Evolutionary conservation across 2,888 invertebrate species (phyloP).

Genomic region (Operophtera brumata): DNA sequence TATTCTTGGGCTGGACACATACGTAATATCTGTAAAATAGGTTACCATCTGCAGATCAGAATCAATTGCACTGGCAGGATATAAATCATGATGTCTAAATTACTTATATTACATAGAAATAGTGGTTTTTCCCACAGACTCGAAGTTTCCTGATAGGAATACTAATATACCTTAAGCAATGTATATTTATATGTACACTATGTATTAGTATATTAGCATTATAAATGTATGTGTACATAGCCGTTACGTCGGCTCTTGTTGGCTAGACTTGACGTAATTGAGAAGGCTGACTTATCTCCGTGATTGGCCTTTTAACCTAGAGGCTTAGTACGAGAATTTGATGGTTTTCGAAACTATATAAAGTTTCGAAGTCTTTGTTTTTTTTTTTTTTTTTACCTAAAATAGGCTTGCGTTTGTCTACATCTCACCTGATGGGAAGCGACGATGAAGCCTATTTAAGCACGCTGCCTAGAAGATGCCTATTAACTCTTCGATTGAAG

Average conservation of each 20-base stretch:
- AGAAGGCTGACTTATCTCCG: constrained; percentile 4
- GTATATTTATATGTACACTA: constrained; percentile 10
- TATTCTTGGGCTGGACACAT: too few species aligned
- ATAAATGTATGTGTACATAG: neutral
- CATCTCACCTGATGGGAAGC: too few species aligned
- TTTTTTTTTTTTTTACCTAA: too few species aligned
- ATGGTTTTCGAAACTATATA: too few species aligned
- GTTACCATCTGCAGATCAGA: neutral
- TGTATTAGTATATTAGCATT: constrained; percentile 1
- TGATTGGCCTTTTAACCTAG: constrained; percentile 5
- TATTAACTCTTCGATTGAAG: too few species aligned
- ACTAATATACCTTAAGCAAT: constrained; percentile 21
- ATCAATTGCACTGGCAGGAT: neutral
- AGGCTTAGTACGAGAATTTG: too few species aligned
- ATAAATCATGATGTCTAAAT: constrained; percentile 18
- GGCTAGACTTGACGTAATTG: constrained; percentile 18
- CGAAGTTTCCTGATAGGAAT: constrained; percentile 28
- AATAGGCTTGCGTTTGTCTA: too few species aligned
- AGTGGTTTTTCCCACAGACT: constrained; percentile 32
- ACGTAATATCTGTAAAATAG: too few species aligned
- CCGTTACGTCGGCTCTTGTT: constrained; percentile 21
- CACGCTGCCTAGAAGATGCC: too few species aligned
- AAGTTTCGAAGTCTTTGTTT: too few species aligned
- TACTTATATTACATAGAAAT: constrained; percentile 26
- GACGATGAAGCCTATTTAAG: too few species aligned